Evolutionary conservation across 92 coral and sea anemone species (phyloP).

Genomic region (Palythoa caribaeorum): DNA sequence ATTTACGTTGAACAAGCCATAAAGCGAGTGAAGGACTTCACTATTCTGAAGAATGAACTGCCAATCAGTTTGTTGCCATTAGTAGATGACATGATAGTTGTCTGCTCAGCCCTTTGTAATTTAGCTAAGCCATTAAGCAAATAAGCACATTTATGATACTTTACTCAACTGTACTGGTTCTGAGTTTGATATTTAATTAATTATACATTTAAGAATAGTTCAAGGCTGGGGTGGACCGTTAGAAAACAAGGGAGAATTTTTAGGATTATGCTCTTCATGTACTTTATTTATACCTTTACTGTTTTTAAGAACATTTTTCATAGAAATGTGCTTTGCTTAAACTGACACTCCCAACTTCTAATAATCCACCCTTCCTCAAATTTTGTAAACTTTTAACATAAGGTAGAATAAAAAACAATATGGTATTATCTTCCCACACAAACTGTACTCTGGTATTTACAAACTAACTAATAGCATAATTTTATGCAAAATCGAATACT

Average conservation of each 20-base stretch:
- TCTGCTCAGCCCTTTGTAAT: slow-evolving; percentile 54
- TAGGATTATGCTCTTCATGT: slow-evolving; percentile 27
- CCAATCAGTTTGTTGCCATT: slow-evolving; percentile 54
- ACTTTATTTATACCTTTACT: slow-evolving; percentile 27
- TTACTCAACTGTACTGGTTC: slow-evolving; percentile 24
- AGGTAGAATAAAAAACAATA: slow-evolving; percentile 25
- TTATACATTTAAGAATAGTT: slow-evolving; percentile 17
- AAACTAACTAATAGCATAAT: slow-evolving; percentile 21
- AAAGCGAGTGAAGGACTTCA: slow-evolving; percentile 39
- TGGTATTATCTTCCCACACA: slow-evolving; percentile 28
- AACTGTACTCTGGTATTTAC: slow-evolving; percentile 25
- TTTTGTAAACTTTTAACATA: slow-evolving; percentile 24
- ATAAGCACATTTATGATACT: slow-evolving; percentile 1
- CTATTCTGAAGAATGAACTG: slow-evolving; percentile 41
- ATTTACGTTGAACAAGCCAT: slow-evolving; percentile 55
- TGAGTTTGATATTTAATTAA: slow-evolving; percentile 22
- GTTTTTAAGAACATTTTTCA: slow-evolving; percentile 24
- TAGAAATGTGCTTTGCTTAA: slow-evolving; percentile 24
- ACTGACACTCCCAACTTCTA: slow-evolving; percentile 29
- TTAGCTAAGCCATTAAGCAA: slow-evolving; percentile 47
- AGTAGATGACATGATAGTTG: slow-evolving; percentile 53
- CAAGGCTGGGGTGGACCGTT: slow-evolving; percentile 28
- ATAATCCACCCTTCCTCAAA: slow-evolving; percentile 22
- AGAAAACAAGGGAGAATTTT: slow-evolving; percentile 28
- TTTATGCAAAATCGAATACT: slow-evolving; percentile 13